Evolutionary conservation across 2,797 vertebrate genomes (phyloP), one percentile per base, ranked within the genome.

Genomic region (Cynodonichthys magdalenae): DNA sequence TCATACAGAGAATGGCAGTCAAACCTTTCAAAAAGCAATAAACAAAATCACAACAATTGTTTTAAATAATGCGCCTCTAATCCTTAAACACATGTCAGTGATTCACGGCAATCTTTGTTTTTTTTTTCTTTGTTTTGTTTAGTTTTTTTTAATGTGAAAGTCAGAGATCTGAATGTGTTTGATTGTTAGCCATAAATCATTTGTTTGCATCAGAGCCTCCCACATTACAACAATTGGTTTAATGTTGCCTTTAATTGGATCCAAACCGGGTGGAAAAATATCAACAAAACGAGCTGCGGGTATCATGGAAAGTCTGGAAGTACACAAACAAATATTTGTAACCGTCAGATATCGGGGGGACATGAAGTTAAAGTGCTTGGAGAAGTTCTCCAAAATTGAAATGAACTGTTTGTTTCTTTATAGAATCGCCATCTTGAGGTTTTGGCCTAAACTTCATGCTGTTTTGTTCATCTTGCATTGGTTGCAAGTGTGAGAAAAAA

Each of bases 161-260:
- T 77, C 60, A 53, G 53, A 66, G 59, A 57, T 79, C 27, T 63
- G 34, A 53, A 29, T 50, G 20, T 39, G 39, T 65, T 86, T 79
- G 73, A 81, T 86, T 82, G 79, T 66, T 67, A 61, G 72, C 63
- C 63, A 75, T 88, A 84, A 89, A 89, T 90, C 73, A 71, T 75
- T 45, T 58, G 54, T 75, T 80, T 77, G 71, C 41, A 2, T 59
- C 9, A 0, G 29, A 77, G 82, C 74, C 60, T 62, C 58, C 55
- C 54, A 53, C 66, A 86, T 86, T 70, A 82, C 56, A 80, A 83
- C 52, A 87, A 57, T 56, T 71, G 68, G 83, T 87, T 80, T 82
- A 69, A 79, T 78, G 77, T 72, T 69, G 62, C 63, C 20, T 77
- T 72, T 83, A 83, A 90, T 84, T 79, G 63, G 55, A 82, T 80